Evolutionary conservation across 2,797 vertebrate genomes (phyloP).

Genomic region (Cyclopterus lumpus): DNA sequence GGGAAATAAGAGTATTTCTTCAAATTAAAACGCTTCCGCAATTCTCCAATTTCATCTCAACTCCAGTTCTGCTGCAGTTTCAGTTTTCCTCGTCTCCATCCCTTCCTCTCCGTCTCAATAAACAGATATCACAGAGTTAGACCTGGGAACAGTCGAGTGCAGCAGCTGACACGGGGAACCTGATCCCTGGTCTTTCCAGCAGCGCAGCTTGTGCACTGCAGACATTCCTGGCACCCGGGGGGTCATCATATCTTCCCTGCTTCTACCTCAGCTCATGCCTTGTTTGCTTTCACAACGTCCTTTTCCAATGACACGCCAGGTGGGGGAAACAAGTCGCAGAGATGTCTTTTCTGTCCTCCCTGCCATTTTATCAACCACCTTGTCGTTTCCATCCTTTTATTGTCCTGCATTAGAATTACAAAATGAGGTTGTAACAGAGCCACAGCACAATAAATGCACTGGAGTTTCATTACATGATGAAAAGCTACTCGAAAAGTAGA

Average conservation of each 20-base stretch:
- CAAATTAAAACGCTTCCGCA: background rate
- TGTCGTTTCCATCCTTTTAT: background rate
- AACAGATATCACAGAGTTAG: slow-evolving; percentile 63
- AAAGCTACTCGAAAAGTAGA: slow-evolving; percentile 11
- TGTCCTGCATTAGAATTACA: slow-evolving; percentile 31
- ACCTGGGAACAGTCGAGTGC: slow-evolving; percentile 62
- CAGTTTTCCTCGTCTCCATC: slow-evolving; percentile 3
- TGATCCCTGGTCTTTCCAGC: slow-evolving; percentile 77
- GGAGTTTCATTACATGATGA: slow-evolving; percentile 13
- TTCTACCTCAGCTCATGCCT: slow-evolving; percentile 45
- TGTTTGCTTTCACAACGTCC: slow-evolving; percentile 46
- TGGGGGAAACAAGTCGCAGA: slow-evolving; percentile 3
- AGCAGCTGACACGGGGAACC: slow-evolving; percentile 81
- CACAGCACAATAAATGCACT: background rate
- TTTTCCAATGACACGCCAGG: slow-evolving; percentile 39
- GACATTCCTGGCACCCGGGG: slow-evolving; percentile 73
- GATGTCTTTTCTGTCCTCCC: background rate
- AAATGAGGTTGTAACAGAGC: background rate
- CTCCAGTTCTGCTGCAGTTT: slow-evolving; percentile 25
- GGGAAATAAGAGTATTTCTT: background rate
- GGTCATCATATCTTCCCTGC: slow-evolving; percentile 58
- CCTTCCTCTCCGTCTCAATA: slow-evolving; percentile 42
- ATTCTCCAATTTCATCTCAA: slow-evolving; percentile 6
- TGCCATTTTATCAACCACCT: slow-evolving; percentile 9
- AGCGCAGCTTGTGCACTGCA: slow-evolving; percentile 70